These are phyloP conservation scores for Acanthis flammea DNA, from an alignment of 2,797 vertebrate species.

Conservation along the genomic window DNA sequence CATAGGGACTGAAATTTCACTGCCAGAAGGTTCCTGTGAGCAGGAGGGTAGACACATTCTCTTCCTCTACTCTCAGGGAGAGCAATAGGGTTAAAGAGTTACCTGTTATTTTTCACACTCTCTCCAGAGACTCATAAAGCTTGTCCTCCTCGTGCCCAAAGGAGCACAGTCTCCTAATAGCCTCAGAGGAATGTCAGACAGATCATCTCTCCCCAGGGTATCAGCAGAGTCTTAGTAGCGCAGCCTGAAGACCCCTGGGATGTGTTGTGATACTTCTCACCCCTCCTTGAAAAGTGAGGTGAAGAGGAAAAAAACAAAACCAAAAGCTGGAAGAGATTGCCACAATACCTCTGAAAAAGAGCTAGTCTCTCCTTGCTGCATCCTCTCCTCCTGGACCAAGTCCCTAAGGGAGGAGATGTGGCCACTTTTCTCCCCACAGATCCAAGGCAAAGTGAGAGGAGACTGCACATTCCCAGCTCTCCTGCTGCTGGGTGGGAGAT, in stretches of 20 bases:
- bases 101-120: not conserved
- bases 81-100: not conserved
- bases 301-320: not conserved
- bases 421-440: not conserved
- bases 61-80: not conserved
- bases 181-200: not conserved
- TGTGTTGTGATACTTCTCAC: not conserved
- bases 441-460: not conserved
- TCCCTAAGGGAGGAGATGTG: not conserved
- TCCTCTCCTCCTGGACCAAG: not conserved
- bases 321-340: not conserved
- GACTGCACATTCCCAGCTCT: not conserved
- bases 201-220: not conserved
- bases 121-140: not conserved
- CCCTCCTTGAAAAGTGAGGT: not conserved
- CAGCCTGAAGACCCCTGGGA: not conserved
- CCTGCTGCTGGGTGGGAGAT: not conserved
- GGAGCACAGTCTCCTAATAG: not conserved
- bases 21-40: not conserved
- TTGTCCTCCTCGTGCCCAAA: not conserved
- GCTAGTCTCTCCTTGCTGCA: not conserved
- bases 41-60: not conserved
- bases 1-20: not conserved
- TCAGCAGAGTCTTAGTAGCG: not conserved
- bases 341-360: accelerated